Percentiles rank a stretch among this genome's conserved stretches.
These are phyloP conservation scores for Dynastes tityus DNA, from an alignment of 2,888 invertebrate genomes.

Conservation along the genomic window DNA sequence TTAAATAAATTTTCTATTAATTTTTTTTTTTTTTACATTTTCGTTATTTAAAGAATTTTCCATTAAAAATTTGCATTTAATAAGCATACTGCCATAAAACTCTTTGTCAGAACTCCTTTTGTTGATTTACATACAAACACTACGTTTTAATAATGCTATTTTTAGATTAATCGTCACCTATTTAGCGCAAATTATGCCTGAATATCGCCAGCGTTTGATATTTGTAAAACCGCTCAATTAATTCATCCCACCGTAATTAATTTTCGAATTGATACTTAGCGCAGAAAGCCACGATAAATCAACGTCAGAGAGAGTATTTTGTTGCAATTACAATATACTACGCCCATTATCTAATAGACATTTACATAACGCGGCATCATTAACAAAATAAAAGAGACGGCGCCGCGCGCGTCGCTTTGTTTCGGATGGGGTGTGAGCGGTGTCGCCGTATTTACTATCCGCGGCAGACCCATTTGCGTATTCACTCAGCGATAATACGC, in stretches of 20 bases:
- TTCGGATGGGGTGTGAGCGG: not conserved
- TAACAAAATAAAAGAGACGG: constrained; percentile 23
- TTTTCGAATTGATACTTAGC: constrained; percentile 27
- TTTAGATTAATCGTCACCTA: too few species aligned
- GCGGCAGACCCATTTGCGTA: too few species aligned
- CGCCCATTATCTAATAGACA: not conserved
- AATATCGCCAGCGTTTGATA: not conserved
- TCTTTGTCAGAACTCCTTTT: too few species aligned
- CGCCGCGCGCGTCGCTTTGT: not conserved
- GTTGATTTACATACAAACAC: too few species aligned
- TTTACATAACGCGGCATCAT: constrained; percentile 27
- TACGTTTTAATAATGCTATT: too few species aligned
- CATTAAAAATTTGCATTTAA: too few species aligned
- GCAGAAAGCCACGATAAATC: constrained; percentile 11
- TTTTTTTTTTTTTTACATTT: too few species aligned
- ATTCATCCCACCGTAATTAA: constrained; percentile 20
- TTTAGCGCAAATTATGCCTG: too few species aligned
- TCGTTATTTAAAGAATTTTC: too few species aligned
- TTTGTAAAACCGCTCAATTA: not conserved
- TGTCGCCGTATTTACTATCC: too few species aligned
- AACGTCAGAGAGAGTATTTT: constrained; percentile 29
- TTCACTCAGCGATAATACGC: not conserved
- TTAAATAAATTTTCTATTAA: too few species aligned
- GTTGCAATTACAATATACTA: constrained; percentile 25
- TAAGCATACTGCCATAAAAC: too few species aligned